A percentile compares a stretch with the other conserved stretches of the same genome.
Evolutionary conservation across 2,113 vertebrate species (phyloP).

Genomic region (Carassius gibelio): DNA sequence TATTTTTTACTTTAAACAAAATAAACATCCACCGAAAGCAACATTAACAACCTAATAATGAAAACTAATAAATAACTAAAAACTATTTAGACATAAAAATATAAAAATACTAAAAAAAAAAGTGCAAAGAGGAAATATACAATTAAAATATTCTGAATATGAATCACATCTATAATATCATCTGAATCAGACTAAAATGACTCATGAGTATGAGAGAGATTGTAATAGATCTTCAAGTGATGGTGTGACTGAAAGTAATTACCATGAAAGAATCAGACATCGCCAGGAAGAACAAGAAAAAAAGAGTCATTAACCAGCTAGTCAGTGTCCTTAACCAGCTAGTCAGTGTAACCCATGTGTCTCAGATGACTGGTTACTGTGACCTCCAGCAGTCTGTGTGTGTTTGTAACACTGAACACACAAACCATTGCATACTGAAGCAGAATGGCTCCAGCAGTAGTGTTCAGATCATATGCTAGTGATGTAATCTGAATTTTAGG

Average conservation of each 20-base stretch:
- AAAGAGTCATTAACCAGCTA: not conserved
- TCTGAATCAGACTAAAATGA: too few relatives aligned
- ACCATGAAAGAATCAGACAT: not conserved
- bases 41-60: too few relatives aligned
- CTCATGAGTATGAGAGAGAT: not conserved
- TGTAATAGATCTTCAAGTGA: not conserved
- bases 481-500: not conserved
- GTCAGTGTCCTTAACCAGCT: not conserved
- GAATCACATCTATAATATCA: too few relatives aligned
- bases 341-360: not conserved
- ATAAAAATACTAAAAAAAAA: too few relatives aligned
- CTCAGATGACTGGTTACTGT: not conserved
- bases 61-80: too few relatives aligned
- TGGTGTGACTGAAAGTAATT: not conserved
- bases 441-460: too few relatives aligned
- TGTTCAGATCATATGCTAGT: not conserved
- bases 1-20: too few relatives aligned
- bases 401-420: not conserved
- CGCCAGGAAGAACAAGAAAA: not conserved
- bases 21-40: too few relatives aligned
- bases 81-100: too few relatives aligned
- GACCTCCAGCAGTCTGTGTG: not conserved
- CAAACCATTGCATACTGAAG: not conserved
- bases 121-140: too few relatives aligned
- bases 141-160: too few relatives aligned